Base-by-base conservation (phyloP, 2,797 vertebrate genomes). In the Rhinichthys osculus region DNA sequence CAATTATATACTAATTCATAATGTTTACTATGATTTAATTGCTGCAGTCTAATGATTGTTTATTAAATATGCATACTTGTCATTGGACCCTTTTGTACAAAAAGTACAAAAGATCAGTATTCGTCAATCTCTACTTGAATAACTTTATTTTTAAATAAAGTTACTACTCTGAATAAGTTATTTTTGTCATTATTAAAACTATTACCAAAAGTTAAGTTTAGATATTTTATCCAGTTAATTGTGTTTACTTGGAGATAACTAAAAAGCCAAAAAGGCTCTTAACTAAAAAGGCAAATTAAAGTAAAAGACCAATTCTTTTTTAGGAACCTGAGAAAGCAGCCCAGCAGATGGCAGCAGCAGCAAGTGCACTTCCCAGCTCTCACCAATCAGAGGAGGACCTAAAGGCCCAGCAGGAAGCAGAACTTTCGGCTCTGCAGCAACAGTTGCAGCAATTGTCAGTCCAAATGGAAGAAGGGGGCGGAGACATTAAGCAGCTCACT, bases 351-450 rank as follows among this genome's bases (percentile, higher is more conserved):
- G 92, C 92, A 35, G 88, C 90, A 27, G 88, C 90, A 14, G 88
- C 91, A 17, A 93, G 89, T 83, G 62, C 93, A 76, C 79, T 92
- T 33, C 89, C 91, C 13, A 85, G 89, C 57, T 92, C 92, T n/a
- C 90, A 59, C 40, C 91, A 90, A 77, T 94, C 95, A 3, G 95
- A 96, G 86, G 92, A 95, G 87, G 95, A 96, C 33, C 84, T 81
- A 6, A 92, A 93, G 90, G 93, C 91, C 6, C 89, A 87, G 78
- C 96, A 96, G 88, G 94, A 97, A 90, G 93, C 94, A 71, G 96
- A 97, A 87, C 83, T 97, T 44, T 87, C 90, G 1, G 88, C 90
- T 5, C 92, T 97, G 27, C 93, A 92, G 91, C 92, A 95, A 86
- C 93, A 96, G 83, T 88, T 97, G 8, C 94, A 96, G 83, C 92